Percentiles rank a stretch among this genome's conserved stretches.
These are phyloP conservation scores for Nephila pilipes DNA, from an alignment of 1,140 invertebrate genomes.

Conservation along the genomic window DNA sequence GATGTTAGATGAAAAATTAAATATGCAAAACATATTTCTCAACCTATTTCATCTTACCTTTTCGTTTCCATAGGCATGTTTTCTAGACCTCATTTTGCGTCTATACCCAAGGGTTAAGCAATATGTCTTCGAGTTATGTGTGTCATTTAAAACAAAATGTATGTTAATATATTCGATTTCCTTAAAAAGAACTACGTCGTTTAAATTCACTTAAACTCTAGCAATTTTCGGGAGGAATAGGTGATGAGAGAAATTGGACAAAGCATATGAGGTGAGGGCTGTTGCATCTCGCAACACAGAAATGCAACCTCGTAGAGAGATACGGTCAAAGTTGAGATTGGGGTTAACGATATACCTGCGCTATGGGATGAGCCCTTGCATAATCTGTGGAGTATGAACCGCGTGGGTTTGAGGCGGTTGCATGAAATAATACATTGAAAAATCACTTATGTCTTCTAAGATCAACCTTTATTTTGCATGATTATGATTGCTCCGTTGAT, in stretches of 20 bases:
- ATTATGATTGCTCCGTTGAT: no score
- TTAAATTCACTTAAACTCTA: neutral
- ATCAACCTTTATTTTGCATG: no score
- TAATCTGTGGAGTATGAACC: neutral
- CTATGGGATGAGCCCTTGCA: neutral
- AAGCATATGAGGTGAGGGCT: neutral
- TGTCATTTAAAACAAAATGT: neutral
- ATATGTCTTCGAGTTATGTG: no score
- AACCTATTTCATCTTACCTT: no score
- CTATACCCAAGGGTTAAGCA: no score
- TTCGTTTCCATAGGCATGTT: no score
- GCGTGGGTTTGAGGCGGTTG: neutral
- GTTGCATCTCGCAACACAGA: neutral
- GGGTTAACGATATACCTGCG: slow-evolving; percentile 36
- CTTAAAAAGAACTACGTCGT: neutral
- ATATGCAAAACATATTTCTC: no score
- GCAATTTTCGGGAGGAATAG: neutral
- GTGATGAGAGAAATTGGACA: neutral
- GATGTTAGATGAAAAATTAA: no score
- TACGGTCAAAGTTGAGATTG: slow-evolving; percentile 43
- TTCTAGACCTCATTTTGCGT: no score
- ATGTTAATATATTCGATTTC: neutral
- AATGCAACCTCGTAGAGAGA: neutral
- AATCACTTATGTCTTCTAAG: no score
- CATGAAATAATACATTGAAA: no score